These are phyloP conservation scores for Platycercus adscitus DNA, from an alignment of 2,113 vertebrate species.

Conservation along the genomic window DNA sequence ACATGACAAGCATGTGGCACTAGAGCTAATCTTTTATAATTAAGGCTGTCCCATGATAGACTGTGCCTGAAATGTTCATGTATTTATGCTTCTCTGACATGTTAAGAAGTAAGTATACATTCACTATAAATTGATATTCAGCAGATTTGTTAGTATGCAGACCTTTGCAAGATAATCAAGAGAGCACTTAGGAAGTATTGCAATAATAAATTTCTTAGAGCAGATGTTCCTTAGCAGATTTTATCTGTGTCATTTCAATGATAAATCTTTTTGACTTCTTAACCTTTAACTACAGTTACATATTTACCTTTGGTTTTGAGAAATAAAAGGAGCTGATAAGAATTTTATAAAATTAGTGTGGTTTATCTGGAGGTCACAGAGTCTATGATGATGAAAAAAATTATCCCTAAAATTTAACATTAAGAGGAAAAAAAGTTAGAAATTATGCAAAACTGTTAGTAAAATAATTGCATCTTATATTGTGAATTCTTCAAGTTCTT, in stretches of 20 bases:
- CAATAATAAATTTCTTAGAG: conserved; percentile 33
- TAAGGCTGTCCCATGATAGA: background rate
- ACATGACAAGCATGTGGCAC: background rate
- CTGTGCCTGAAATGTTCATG: conserved; percentile 10
- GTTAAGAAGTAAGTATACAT: conserved; percentile 22
- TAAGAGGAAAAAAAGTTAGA: background rate
- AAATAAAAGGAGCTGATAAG: background rate
- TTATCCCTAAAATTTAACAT: background rate
- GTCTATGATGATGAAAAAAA: background rate
- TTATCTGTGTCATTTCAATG: conserved; percentile 39
- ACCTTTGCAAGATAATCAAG: conserved; percentile 51
- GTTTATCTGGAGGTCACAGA: conserved; percentile 1
- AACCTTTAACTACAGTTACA: conserved; percentile 26
- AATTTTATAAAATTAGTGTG: background rate
- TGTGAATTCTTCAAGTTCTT: background rate
- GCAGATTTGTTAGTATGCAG: conserved; percentile 44
- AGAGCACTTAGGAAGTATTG: background rate
- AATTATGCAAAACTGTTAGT: background rate
- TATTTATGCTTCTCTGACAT: conserved; percentile 38
- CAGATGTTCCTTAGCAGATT: conserved; percentile 43
- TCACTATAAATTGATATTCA: conserved; percentile 30
- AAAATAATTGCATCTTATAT: background rate
- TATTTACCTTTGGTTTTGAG: background rate
- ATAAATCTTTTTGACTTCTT: conserved; percentile 39
- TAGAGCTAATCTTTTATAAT: conserved; percentile 19